Percentiles rank a stretch among this genome's conserved stretches.
Evolutionary conservation across 2,797 vertebrate genomes (phyloP).

Genomic region (Leptodactylus fallax): DNA sequence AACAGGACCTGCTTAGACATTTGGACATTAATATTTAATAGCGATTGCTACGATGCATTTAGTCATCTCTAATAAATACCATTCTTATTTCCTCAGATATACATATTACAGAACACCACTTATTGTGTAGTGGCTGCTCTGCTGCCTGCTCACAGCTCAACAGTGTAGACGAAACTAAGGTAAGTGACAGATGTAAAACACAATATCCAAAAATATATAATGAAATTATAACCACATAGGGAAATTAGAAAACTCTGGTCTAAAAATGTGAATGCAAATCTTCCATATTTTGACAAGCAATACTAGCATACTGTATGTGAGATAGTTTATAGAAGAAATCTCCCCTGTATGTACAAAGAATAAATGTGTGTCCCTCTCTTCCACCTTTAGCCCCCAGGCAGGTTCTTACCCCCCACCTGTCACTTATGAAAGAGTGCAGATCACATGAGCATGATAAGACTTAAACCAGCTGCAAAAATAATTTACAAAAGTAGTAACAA

Average conservation of each 20-base stretch:
- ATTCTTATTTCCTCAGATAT: slow-evolving; percentile 11
- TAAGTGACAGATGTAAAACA: background rate
- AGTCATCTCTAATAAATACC: background rate
- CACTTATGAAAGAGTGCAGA: background rate
- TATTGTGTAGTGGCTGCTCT: slow-evolving; percentile 34
- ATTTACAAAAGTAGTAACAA: background rate
- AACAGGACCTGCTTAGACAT: too few relatives aligned
- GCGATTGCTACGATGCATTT: too few relatives aligned
- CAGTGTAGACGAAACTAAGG: slow-evolving; percentile 30
- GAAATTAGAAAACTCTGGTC: background rate
- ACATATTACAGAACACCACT: background rate
- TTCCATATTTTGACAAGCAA: background rate
- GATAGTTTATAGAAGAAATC: background rate
- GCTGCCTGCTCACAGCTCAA: slow-evolving; percentile 41
- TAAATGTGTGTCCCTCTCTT: background rate
- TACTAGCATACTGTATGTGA: background rate
- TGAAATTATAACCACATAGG: background rate
- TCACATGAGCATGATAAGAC: background rate
- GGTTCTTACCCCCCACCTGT: background rate
- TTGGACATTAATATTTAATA: too few relatives aligned
- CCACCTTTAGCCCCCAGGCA: background rate
- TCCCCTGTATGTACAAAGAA: background rate
- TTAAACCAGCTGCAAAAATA: background rate
- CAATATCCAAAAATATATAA: background rate
- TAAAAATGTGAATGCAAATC: background rate